phyloP scores from a whole-genome alignment of 2,888 invertebrate species.

The Uropetala carovei region DNA sequence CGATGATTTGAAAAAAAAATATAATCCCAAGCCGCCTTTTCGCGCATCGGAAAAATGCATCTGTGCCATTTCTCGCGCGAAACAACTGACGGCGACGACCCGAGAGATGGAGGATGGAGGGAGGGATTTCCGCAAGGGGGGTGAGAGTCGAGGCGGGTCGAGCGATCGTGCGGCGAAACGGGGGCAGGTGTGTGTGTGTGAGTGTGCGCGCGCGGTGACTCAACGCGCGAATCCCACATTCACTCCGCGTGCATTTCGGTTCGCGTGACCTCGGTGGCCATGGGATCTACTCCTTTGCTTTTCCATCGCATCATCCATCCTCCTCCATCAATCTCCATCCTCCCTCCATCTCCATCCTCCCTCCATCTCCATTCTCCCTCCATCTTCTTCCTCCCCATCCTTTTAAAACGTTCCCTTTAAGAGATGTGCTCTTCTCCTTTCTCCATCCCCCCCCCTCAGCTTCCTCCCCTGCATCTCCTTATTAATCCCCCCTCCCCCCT shows the following conservation, averaged over 20 bases:
- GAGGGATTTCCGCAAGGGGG: background rate
- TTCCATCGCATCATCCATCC: background rate
- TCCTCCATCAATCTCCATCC: too few species aligned
- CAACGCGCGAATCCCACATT: too few species aligned
- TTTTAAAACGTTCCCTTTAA: too few species aligned
- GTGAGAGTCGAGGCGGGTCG: background rate
- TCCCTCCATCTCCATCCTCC: too few species aligned
- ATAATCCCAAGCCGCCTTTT: background rate
- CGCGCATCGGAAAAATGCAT: constrained; percentile 19
- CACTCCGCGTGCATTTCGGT: too few species aligned
- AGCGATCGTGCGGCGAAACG: constrained; percentile 18
- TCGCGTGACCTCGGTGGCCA: constrained; percentile 24
- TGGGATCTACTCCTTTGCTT: background rate
- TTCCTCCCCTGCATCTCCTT: too few species aligned
- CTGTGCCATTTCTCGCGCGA: constrained; percentile 6
- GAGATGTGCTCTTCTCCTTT: too few species aligned
- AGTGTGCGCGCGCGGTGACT: background rate
- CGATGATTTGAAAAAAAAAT: background rate
- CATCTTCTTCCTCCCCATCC: too few species aligned
- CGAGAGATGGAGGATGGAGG: too few species aligned
- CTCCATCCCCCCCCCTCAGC: too few species aligned
- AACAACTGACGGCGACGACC: background rate
- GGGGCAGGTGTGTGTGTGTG: background rate
- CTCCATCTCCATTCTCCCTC: too few species aligned
- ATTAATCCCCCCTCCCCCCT: too few species aligned